A percentile compares a stretch with the other conserved stretches of the same genome.
Conservation (phyloP, 1,140 invertebrate genomes). For the Phenacoccus solenopsis region DNA sequence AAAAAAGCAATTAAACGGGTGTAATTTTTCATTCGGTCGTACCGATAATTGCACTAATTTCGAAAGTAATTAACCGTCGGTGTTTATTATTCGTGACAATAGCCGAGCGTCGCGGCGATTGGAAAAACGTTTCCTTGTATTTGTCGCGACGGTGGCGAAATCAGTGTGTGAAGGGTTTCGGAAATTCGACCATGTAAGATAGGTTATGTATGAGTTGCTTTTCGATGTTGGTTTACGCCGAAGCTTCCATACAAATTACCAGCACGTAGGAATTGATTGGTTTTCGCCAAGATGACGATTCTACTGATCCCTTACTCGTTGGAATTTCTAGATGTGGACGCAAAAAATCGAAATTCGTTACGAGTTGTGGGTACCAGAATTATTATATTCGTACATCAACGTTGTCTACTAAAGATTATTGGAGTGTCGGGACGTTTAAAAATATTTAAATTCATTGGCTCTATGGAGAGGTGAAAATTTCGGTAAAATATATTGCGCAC, state of each 20-base stretch:
- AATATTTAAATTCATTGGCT: background rate
- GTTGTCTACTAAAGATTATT: background rate
- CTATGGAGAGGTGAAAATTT: background rate
- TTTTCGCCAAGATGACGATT: no score
- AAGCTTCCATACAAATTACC: no score
- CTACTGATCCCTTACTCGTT: no score
- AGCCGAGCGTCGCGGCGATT: no score
- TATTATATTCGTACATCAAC: background rate
- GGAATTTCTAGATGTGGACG: no score
- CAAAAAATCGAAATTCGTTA: no score
- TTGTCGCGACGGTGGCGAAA: background rate
- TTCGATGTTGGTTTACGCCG: background rate
- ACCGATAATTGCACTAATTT: constrained; percentile 14
- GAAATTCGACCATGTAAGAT: no score
- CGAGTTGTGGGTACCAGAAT: background rate
- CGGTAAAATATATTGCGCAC: no score
- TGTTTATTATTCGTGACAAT: constrained; percentile 5
- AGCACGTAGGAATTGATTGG: no score
- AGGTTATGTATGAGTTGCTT: no score
- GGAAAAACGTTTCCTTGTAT: background rate
- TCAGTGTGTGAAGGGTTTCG: background rate
- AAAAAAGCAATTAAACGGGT: background rate
- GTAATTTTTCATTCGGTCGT: constrained; percentile 13
- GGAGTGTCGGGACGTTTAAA: background rate
- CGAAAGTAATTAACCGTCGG: constrained; percentile 3